Percentiles rank a stretch among this genome's conserved stretches.
Conservation (phyloP, 1,140 invertebrate species). For the Nixonia krombeini region DNA sequence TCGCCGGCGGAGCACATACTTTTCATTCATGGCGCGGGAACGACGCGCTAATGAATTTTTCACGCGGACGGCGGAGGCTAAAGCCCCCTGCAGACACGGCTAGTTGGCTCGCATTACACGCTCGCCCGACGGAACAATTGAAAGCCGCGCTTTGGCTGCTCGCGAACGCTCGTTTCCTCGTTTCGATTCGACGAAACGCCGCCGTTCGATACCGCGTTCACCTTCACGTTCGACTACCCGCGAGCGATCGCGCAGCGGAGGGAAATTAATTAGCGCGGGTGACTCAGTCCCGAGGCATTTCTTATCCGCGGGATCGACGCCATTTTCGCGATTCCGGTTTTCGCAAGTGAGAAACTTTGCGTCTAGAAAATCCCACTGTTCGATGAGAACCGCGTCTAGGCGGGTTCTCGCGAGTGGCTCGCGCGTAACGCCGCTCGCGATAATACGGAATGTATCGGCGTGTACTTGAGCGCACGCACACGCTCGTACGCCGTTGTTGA, state of each 20-base stretch:
- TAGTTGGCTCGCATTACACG: conserved; percentile 68
- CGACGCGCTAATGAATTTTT: conserved; percentile 65
- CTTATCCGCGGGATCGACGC: conserved; percentile 9
- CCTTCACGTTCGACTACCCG: no score
- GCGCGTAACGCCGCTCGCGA: background rate
- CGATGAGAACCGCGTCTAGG: no score
- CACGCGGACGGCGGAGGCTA: conserved; percentile 61
- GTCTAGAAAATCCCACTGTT: conserved; percentile 33
- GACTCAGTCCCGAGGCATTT: background rate
- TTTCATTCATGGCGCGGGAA: conserved; percentile 55
- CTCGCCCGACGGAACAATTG: conserved; percentile 66
- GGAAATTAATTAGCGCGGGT: background rate
- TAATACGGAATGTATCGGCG: background rate
- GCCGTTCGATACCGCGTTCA: no score
- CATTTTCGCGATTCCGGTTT: conserved; percentile 19
- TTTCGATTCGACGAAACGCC: no score
- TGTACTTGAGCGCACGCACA: background rate
- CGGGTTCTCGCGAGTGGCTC: no score
- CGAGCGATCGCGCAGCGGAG: no score
- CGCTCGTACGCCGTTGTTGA: no score
- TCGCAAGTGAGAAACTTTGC: conserved; percentile 32
- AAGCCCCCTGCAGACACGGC: conserved; percentile 58
- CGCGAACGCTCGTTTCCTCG: conserved; percentile 26
- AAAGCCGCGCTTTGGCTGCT: conserved; percentile 48
- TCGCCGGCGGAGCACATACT: conserved; percentile 18